Percentiles rank a stretch among this genome's conserved stretches.
Evolutionary conservation across 2,113 vertebrate species (phyloP).

Genomic region (Mionectes macconnelli): DNA sequence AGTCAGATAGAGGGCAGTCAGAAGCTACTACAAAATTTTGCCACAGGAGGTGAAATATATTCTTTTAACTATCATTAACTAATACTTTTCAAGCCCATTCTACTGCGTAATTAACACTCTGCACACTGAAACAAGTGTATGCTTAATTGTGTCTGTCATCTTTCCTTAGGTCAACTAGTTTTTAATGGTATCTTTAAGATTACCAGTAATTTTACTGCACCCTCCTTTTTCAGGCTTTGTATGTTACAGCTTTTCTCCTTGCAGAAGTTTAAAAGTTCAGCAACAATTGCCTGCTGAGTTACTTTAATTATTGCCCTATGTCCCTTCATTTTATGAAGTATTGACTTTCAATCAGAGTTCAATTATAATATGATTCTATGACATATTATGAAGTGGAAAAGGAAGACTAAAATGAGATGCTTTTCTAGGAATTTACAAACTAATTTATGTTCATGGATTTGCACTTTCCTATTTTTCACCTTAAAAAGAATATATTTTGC

Average conservation of each 20-base stretch:
- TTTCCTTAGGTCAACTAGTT: not conserved
- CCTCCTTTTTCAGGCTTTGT: not conserved
- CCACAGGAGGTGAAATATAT: not conserved
- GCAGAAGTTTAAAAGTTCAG: slow-evolving; percentile 34
- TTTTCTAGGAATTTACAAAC: slow-evolving; percentile 14
- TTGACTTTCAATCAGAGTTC: slow-evolving; percentile 24
- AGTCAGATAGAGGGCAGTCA: not conserved
- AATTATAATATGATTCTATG: not conserved
- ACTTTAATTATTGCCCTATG: slow-evolving; percentile 11
- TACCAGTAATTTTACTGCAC: slow-evolving; percentile 29
- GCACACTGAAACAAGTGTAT: not conserved
- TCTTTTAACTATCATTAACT: slow-evolving; percentile 4
- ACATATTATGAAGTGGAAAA: not conserved
- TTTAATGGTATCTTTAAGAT: slow-evolving; percentile 34
- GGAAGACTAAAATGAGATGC: not conserved
- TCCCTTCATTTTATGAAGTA: slow-evolving; percentile 20
- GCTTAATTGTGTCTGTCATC: not conserved
- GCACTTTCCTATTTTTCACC: not conserved
- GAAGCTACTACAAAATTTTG: not conserved
- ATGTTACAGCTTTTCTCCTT: not conserved
- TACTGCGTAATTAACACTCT: not conserved
- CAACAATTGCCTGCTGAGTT: slow-evolving; percentile 10
- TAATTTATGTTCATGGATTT: not conserved
- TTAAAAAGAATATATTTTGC: not conserved
- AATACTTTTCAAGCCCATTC: not conserved